These are phyloP conservation scores for Pterophyllum scalare DNA, from an alignment of 2,113 vertebrate genomes.

Conservation along the genomic window DNA sequence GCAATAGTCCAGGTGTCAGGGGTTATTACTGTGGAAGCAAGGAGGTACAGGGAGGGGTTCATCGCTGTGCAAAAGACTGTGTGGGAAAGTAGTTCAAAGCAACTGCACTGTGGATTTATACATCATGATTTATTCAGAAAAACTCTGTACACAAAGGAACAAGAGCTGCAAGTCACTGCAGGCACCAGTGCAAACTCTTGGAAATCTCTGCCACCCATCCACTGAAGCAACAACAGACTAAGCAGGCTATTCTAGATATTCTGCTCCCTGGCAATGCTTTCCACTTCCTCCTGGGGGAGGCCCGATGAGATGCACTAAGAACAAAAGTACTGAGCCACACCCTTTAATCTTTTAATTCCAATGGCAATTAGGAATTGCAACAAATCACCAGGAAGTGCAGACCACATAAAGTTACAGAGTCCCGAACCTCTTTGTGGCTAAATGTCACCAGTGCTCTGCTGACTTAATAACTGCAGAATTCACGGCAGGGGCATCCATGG, in stretches of 20 bases:
- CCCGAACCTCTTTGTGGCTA: neutral
- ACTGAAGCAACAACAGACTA: neutral
- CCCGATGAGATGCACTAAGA: neutral
- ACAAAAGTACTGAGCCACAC: neutral
- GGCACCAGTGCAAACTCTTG: neutral
- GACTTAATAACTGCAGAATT: neutral
- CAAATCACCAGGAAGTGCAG: neutral
- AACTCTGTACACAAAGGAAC: neutral
- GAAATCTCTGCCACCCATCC: neutral
- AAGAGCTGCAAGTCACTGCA: neutral
- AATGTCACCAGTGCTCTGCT: neutral
- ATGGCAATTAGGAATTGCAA: neutral
- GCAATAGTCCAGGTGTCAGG: neutral
- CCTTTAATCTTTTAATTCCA: neutral
- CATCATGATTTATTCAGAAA: neutral
- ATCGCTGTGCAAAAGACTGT: neutral
- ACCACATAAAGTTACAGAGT: neutral
- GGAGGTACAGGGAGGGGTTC: neutral
- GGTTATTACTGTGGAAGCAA: no score
- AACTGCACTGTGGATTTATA: neutral
- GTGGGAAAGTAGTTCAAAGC: neutral
- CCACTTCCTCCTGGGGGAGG: neutral
- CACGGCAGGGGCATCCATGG: neutral
- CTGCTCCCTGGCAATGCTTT: neutral
- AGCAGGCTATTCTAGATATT: neutral